phyloP scores from a whole-genome alignment of 2,113 vertebrate genomes.

The Thryonomys swinderianus region DNA sequence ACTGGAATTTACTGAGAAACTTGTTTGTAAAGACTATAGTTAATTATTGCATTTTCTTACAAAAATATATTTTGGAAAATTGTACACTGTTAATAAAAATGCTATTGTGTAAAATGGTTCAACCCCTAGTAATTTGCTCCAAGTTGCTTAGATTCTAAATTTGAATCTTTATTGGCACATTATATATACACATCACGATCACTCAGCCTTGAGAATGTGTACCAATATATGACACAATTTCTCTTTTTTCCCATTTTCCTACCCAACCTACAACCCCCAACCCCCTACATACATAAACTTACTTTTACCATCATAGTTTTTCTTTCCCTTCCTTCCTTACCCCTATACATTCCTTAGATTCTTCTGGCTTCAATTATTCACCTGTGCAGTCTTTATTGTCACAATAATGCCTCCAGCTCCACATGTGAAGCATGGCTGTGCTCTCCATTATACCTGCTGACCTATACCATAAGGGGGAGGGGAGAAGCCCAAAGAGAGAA shows the following conservation, averaged over 20 bases:
- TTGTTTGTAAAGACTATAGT: slow-evolving; percentile 87
- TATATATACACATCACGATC: no score
- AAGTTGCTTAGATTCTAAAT: background rate
- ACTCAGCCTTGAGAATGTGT: no score
- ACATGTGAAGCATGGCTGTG: background rate
- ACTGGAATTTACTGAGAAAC: slow-evolving; percentile 89
- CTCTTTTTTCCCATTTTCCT: no score
- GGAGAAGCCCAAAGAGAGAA: background rate
- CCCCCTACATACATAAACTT: no score
- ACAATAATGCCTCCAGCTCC: accelerated
- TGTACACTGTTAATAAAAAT: slow-evolving; percentile 88
- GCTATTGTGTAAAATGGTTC: slow-evolving; percentile 80
- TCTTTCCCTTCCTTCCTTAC: no score
- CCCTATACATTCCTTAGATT: no score
- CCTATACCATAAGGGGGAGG: background rate
- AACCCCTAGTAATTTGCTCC: background rate
- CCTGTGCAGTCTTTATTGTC: accelerated
- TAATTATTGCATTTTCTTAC: slow-evolving; percentile 89
- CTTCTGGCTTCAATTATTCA: background rate
- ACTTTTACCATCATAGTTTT: no score
- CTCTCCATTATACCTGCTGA: background rate
- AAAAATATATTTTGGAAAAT: slow-evolving; percentile 89
- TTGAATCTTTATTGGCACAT: no score
- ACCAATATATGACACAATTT: no score
- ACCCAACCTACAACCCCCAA: no score